A percentile compares a stretch with the other conserved stretches of the same genome.
Evolutionary conservation across 2,797 vertebrate genomes (phyloP).

Genomic region (Cercopithecus petaurista): DNA sequence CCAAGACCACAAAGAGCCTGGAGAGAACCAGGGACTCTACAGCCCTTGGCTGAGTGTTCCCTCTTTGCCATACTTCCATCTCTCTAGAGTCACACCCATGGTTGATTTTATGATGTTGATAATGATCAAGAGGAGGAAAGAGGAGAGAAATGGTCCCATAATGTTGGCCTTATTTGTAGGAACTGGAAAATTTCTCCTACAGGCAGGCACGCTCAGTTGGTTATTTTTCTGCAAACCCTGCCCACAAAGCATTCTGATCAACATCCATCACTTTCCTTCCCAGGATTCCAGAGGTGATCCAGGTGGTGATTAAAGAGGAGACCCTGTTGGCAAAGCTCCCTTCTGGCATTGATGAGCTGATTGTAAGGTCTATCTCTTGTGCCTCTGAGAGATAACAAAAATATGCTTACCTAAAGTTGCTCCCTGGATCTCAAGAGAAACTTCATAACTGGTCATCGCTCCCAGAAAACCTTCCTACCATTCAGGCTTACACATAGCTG

Average conservation of each 20-base stretch:
- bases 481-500: not conserved
- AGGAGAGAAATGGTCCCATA: not conserved
- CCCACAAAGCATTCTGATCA: not conserved
- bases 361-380: not conserved
- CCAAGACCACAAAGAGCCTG: not conserved
- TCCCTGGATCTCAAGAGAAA: not conserved
- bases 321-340: not conserved
- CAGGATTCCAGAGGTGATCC: not conserved
- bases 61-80: not conserved
- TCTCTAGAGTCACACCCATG: not conserved
- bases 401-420: not conserved
- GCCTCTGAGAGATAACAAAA: not conserved
- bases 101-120: not conserved
- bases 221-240: not conserved
- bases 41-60: not conserved
- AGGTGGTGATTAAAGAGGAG: not conserved
- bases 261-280: not conserved
- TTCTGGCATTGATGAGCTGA: not conserved
- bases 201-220: not conserved
- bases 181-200: not conserved
- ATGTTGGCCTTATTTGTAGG: not conserved
- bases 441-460: not conserved
- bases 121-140: not conserved
- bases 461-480: conserved; percentile 3
- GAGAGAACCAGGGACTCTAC: not conserved